Percentiles rank a stretch among this genome's conserved stretches.
phyloP scores from a whole-genome alignment of 2,888 invertebrate species.

The Lycophotia porphyrea region DNA sequence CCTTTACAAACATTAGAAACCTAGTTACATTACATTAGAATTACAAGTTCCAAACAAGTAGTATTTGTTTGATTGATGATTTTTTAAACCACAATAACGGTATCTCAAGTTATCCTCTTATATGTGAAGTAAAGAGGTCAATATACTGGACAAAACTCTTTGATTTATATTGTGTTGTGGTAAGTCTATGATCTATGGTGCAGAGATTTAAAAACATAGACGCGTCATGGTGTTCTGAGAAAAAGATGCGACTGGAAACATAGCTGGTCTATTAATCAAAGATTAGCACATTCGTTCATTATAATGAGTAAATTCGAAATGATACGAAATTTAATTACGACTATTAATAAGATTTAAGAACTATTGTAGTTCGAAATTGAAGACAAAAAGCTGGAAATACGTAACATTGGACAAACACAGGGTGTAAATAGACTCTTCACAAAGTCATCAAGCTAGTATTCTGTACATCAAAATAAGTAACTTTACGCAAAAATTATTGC shows the following conservation, averaged over 20 bases:
- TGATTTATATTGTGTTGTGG: conserved; percentile 51
- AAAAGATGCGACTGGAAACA: conserved; percentile 2
- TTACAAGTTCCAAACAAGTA: conserved; percentile 39
- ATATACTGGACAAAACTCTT: conserved; percentile 45
- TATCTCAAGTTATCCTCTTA: conserved; percentile 30
- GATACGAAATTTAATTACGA: not conserved
- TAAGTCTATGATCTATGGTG: conserved; percentile 49
- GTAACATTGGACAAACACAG: not conserved
- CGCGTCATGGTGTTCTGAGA: conserved; percentile 37
- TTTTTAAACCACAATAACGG: conserved; percentile 62
- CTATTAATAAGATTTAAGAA: not conserved
- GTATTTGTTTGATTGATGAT: conserved; percentile 51
- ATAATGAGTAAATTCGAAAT: not conserved
- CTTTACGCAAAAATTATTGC: too few relatives aligned
- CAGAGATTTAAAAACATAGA: conserved; percentile 3
- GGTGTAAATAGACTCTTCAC: too few relatives aligned
- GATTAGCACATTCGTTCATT: not conserved
- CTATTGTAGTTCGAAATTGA: not conserved
- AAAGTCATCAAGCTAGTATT: too few relatives aligned
- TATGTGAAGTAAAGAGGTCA: conserved; percentile 48
- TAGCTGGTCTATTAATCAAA: conserved; percentile 8
- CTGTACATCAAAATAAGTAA: too few relatives aligned
- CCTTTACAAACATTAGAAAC: conserved; percentile 47
- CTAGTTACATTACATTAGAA: conserved; percentile 64
- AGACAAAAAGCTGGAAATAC: not conserved